Evolutionary conservation across 1,140 invertebrate genomes (phyloP), one percentile per base, ranked within the genome.

Genomic region (Philotrypesis tridentata): DNA sequence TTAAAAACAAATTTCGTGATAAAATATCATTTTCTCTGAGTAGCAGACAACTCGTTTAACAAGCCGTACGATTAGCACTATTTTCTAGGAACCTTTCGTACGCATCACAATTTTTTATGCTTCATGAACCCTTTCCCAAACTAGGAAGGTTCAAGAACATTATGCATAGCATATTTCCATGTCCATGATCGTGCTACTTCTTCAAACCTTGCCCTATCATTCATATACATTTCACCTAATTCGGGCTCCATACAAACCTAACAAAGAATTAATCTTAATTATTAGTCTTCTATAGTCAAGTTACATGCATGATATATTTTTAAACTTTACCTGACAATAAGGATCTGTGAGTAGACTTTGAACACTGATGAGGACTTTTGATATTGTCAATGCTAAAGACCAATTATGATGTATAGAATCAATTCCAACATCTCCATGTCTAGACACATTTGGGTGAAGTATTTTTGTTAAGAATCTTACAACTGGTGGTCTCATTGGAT

Each of bases 391-490:
- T 14, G 97, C 97, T 74, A 98, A 92, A 48, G 97, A 98, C 98
- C 98, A 99, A 91, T 98, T 98, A 90, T 98, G 96, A 88, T 97
- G 96, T 87, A 99, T 97, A 17, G 97, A 98, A 92, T 98, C 98
- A 81, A 98, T 96, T 43, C 97, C 97, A 81, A 98, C 97, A 92
- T 98, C 97, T n/a, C 97, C 98, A 89, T 99, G 97, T 14, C 97
- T 94, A 31, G 97, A 98, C 40, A 99, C 96, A 91, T 99, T 99
- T 5, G 98, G 97, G 92, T 99, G 98, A 87, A 98, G 94, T 85
- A 99, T 97, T 91, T 96, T 96, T 11, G 97, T 98, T 29, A 97
- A 90, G 92, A 98, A 98, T 67, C 96, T 93, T 0, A 98, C 97
- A 70, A 96, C 94, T 1, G 98, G 98, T 43, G 98, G 97, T 85